These are phyloP conservation scores for Siniperca knerii DNA, from an alignment of 2,113 vertebrate species.

Conservation along the genomic window DNA sequence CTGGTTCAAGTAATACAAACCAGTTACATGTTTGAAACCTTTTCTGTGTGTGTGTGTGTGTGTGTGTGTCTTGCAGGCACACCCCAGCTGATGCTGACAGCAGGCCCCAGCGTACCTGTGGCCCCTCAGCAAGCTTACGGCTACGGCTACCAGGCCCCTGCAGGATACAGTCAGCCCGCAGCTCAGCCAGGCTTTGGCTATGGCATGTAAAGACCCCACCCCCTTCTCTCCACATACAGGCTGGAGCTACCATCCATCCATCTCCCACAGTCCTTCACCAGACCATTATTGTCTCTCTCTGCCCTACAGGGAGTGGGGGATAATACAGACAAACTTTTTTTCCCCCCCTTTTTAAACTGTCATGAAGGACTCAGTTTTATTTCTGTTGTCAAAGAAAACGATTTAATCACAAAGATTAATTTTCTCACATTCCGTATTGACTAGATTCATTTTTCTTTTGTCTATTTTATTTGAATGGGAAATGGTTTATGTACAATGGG, in stretches of 20 bases:
- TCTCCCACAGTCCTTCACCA: conserved; percentile 89
- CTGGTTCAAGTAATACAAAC: background rate
- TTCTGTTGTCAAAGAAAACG: conserved; percentile 87
- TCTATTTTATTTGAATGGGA: conserved; percentile 85
- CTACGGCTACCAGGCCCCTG: conserved; percentile 95
- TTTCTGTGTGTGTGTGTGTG: no score
- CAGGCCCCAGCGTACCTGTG: conserved; percentile 95
- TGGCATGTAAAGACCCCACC: conserved; percentile 91
- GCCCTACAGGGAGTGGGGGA: conserved; percentile 79
- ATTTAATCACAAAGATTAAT: conserved; percentile 89
- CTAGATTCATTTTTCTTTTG: conserved; percentile 86
- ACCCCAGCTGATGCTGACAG: conserved; percentile 98
- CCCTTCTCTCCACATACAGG: conserved; percentile 67
- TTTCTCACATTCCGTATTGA: conserved; percentile 96
- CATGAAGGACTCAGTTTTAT: conserved; percentile 97
- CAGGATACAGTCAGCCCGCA: conserved; percentile 87
- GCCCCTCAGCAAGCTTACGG: conserved; percentile 94
- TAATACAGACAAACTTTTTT: conserved; percentile 74
- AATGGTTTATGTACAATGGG: conserved; percentile 82
- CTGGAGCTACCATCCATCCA: conserved; percentile 82
- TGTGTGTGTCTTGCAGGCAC: conserved; percentile 85
- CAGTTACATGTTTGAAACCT: background rate
- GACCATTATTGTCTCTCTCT: conserved; percentile 85
- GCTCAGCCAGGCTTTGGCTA: conserved; percentile 96
- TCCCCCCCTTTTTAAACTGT: conserved; percentile 85